Conservation (phyloP, 2,888 invertebrate species). For the Cyclophora punctaria region DNA sequence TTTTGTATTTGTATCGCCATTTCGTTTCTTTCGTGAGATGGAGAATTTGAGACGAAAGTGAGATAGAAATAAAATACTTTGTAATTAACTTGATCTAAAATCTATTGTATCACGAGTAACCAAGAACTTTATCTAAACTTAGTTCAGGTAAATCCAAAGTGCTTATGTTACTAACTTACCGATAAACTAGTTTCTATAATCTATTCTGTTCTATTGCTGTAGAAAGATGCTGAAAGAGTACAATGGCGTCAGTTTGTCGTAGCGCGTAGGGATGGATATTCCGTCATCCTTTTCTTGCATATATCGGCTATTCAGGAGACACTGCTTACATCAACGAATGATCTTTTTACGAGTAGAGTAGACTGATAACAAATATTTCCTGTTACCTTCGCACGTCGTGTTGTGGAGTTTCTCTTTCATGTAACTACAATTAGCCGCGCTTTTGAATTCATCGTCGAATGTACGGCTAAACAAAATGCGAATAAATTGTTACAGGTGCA, state of each 20-base stretch:
- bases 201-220: slow-evolving; percentile 29
- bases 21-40: slow-evolving; percentile 72
- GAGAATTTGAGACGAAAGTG: slow-evolving; percentile 67
- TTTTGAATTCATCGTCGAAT: slow-evolving; percentile 34
- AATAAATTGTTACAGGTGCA: slow-evolving; percentile 29
- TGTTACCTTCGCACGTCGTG: slow-evolving; percentile 69
- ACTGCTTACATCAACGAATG: slow-evolving; percentile 64
- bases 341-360: slow-evolving; percentile 70
- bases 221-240: slow-evolving; percentile 25
- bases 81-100: slow-evolving; percentile 18
- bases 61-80: slow-evolving; percentile 69
- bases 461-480: slow-evolving; percentile 16
- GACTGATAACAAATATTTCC: slow-evolving; percentile 70
- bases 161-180: background rate
- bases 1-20: slow-evolving; percentile 73
- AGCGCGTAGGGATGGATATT: slow-evolving; percentile 56
- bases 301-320: slow-evolving; percentile 69
- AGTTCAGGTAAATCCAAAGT: slow-evolving; percentile 20
- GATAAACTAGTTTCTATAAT: slow-evolving; percentile 24
- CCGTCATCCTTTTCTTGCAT: slow-evolving; percentile 76
- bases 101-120: background rate
- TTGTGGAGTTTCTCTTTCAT: slow-evolving; percentile 62
- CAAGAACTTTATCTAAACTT: slow-evolving; percentile 3
- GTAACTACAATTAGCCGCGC: slow-evolving; percentile 55
- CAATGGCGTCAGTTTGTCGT: slow-evolving; percentile 69